Evolutionary conservation across 1,140 invertebrate species (phyloP).

Genomic region (Popillia japonica): DNA sequence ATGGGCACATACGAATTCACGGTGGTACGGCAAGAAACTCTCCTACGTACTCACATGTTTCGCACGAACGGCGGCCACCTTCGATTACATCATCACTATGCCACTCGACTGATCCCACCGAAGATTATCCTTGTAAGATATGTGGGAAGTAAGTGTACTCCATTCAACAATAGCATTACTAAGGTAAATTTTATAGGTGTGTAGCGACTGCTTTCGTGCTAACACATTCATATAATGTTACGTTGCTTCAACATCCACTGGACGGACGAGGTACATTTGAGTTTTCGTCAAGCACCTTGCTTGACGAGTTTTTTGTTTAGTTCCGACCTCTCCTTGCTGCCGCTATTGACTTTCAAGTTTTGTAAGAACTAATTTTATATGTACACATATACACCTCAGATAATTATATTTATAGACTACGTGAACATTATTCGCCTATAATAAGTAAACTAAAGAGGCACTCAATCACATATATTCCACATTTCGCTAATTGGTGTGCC

Average conservation of each 20-base stretch:
- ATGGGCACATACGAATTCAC: constrained; percentile 78
- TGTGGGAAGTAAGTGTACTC: constrained; percentile 94
- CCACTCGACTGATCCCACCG: constrained; percentile 57
- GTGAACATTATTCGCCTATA: no score
- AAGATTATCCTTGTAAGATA: constrained; percentile 91
- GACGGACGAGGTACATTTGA: constrained; percentile 58
- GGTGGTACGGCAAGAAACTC: constrained; percentile 63
- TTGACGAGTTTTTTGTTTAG: constrained; percentile 37
- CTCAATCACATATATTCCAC: no score
- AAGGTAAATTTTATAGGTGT: constrained; percentile 57
- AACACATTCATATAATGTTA: constrained; percentile 46
- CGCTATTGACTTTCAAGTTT: background rate
- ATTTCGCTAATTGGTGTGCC: no score
- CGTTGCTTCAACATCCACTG: constrained; percentile 56
- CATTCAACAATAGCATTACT: constrained; percentile 55
- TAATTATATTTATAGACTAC: background rate
- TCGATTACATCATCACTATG: constrained; percentile 46
- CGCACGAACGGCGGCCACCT: constrained; percentile 55
- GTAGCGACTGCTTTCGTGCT: constrained; percentile 56
- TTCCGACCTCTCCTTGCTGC: constrained; percentile 1
- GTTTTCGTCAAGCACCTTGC: constrained; percentile 34
- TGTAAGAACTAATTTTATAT: background rate
- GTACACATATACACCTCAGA: background rate
- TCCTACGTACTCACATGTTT: constrained; percentile 64
- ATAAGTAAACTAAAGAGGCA: no score